Evolutionary conservation across 1,140 invertebrate genomes (phyloP).

Genomic region (Ptiloglossa arizonensis): DNA sequence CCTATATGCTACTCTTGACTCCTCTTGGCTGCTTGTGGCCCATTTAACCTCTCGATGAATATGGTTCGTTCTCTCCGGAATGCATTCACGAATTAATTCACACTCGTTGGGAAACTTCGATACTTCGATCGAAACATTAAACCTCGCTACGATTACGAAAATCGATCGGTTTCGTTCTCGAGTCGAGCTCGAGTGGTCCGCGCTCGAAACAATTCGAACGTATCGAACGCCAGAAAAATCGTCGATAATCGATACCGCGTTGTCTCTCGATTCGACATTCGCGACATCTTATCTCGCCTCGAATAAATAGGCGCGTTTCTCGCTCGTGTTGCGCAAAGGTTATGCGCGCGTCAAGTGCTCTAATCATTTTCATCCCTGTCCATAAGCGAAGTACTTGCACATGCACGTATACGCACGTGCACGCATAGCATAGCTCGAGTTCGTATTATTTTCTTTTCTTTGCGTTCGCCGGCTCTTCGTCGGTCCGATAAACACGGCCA

Average conservation of each 20-base stretch:
- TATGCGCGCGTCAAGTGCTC: background rate
- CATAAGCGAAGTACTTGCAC: too few relatives aligned
- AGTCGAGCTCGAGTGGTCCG: constrained; percentile 68
- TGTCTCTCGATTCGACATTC: background rate
- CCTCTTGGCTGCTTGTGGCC: constrained; percentile 54
- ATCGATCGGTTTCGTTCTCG: too few relatives aligned
- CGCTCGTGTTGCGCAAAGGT: too few relatives aligned
- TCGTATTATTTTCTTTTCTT: too few relatives aligned
- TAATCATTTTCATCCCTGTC: background rate
- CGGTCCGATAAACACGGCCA: too few relatives aligned
- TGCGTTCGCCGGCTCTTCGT: too few relatives aligned
- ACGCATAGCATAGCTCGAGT: too few relatives aligned
- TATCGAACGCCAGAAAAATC: constrained; percentile 13
- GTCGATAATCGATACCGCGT: background rate
- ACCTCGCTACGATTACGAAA: background rate
- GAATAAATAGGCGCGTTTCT: background rate
- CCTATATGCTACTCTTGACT: too few relatives aligned
- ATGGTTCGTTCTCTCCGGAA: constrained; percentile 56
- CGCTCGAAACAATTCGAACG: constrained; percentile 60
- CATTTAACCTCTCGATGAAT: constrained; percentile 58
- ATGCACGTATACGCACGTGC: too few relatives aligned
- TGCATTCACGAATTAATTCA: too few relatives aligned
- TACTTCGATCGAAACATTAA: constrained; percentile 51
- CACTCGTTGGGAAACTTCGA: too few relatives aligned
- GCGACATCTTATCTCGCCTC: background rate